These are phyloP conservation scores for Darevskia mixta DNA, from an alignment of 2,797 vertebrate genomes.

Conservation along the genomic window DNA sequence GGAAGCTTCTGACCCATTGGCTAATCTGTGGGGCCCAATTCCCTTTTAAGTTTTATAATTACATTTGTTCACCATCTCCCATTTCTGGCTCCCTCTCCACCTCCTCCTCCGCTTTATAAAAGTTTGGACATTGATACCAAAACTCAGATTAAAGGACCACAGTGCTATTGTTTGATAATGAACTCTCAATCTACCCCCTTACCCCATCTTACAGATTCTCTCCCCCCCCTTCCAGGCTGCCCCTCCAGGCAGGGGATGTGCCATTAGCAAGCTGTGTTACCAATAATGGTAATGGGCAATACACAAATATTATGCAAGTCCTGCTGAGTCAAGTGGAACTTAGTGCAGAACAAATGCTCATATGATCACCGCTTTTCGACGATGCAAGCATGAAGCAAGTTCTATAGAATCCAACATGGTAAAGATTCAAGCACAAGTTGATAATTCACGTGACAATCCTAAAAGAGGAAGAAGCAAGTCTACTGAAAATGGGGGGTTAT, in stretches of 20 bases:
- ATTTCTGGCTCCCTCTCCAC: neutral
- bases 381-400: neutral
- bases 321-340: neutral
- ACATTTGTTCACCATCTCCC: rapidly evolving
- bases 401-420: neutral
- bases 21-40: slow-evolving; percentile 1
- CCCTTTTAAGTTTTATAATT: slow-evolving; percentile 14
- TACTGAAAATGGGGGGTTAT: neutral
- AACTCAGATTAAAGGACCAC: neutral
- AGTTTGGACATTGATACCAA: slow-evolving; percentile 39
- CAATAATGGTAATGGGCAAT: neutral
- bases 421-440: neutral
- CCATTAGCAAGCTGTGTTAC: neutral
- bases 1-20: neutral
- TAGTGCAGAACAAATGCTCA: slow-evolving; percentile 37
- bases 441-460: neutral
- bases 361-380: too few relatives aligned
- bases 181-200: neutral
- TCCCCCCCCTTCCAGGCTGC: too few relatives aligned
- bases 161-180: neutral
- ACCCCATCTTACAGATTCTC: neutral
- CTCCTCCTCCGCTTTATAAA: neutral
- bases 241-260: neutral
- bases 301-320: neutral
- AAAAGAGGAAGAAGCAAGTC: neutral